Base-by-base conservation (phyloP, 2,797 vertebrate genomes). In the Manis javanica region DNA sequence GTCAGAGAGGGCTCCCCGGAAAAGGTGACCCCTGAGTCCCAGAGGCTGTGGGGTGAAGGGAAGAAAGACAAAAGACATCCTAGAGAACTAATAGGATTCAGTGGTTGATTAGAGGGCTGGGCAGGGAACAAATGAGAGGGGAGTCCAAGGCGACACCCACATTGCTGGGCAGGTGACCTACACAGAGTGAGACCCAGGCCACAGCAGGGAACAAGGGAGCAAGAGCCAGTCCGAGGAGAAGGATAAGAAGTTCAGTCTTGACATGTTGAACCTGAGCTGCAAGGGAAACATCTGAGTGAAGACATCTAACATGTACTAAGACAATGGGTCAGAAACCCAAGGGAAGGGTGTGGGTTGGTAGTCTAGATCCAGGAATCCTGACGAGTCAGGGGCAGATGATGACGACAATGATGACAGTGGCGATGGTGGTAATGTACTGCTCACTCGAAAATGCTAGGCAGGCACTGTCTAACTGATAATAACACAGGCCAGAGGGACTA, bases 351-450 rank as follows among this genome's bases (percentile, higher is more conserved):
- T 59, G 23, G 39, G 68, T 1, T 51, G 83, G 21, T 7, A 1
- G 29, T 21, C n/a, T 29, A 69, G 23, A 66, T 31, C 92, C 18
- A 4, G 29, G 12, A 14, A 16, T 3, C 46, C 72, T 78, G 19
- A 46, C 7, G 42, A 55, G 24, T 26, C 26, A 42, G 23, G 0
- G 18, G 72, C 7, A 72, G 61, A 86, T 19, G 5, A 69, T 12
- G 7, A 53, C 8, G 75, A 59, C 7, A 26, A 55, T 4, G 59
- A 81, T 2, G 0, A 49, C 1, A 8, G 29, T 0, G 42, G 12
- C 0, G 4, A 37, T 2, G 53, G 10, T 2, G 12, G 29, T 0
- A 2, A 16, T 0, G 19, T 0, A 3, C 51, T 19, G 2, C 31
- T 42, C 19, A 18, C 23, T 71, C 14, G 29, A 12, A 61, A 34